A percentile compares a stretch with the other conserved stretches of the same genome.
phyloP scores from a whole-genome alignment of 2,797 vertebrate species.

The Microtus californicus region DNA sequence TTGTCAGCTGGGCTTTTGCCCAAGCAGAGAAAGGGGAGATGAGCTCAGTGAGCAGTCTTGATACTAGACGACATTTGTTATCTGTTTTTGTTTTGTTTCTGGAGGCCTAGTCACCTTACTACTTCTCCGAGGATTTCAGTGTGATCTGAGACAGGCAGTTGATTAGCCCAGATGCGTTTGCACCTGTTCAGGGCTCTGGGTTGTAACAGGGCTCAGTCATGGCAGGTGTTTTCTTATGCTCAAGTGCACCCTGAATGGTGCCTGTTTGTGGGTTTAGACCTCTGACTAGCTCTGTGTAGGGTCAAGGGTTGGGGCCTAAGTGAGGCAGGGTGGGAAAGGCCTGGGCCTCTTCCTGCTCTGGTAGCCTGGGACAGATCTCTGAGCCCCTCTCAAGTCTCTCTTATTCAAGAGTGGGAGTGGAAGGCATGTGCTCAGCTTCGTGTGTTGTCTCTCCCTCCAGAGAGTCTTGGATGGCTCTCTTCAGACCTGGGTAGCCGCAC shows the following conservation, averaged over 20 bases:
- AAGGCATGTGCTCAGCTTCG: not conserved
- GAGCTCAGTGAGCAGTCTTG: not conserved
- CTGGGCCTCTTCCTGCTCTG: not conserved
- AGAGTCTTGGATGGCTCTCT: not conserved
- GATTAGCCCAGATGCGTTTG: constrained; percentile 21
- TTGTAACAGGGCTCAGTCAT: not conserved
- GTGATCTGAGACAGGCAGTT: not conserved
- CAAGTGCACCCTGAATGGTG: not conserved
- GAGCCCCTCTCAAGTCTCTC: not conserved
- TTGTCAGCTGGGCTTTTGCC: not conserved
- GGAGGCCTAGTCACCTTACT: not conserved
- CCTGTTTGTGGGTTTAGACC: not conserved
- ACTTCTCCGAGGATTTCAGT: not conserved
- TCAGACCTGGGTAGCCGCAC: not conserved
- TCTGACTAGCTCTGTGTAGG: not conserved
- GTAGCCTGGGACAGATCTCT: not conserved
- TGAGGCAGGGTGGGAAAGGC: not conserved
- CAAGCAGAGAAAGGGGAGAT: not conserved
- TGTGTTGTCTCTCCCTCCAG: not conserved
- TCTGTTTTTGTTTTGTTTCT: not conserved
- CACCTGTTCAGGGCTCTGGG: not conserved
- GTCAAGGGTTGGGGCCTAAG: not conserved
- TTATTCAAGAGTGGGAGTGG: not conserved
- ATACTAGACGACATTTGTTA: not conserved
- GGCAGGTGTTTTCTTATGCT: not conserved